Percentiles rank a stretch among this genome's conserved stretches.
phyloP scores from a whole-genome alignment of 2,888 invertebrate species.

The Lasioglossum leucozonium region DNA sequence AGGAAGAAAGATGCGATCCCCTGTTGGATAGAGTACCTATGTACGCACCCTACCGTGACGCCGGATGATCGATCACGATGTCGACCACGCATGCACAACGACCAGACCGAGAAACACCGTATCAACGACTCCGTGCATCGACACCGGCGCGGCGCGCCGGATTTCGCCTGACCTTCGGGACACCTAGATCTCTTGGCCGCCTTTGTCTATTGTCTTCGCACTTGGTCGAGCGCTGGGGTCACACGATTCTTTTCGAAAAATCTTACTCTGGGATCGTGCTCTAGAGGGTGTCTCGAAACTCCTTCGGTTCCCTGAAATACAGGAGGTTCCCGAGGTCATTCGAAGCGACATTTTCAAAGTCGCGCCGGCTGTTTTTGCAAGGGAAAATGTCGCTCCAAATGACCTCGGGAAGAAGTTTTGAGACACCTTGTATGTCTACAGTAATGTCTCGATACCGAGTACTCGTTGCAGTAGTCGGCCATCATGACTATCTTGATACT shows the following conservation, averaged over 20 bases:
- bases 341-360: no score
- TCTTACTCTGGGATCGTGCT: no score
- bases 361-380: no score
- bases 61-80: conserved; percentile 74
- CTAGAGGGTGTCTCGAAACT: no score
- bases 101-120: conserved; percentile 7
- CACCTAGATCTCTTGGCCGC: conserved; percentile 39
- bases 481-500: not conserved
- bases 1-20: conserved; percentile 69
- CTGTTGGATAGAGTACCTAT: conserved; percentile 66
- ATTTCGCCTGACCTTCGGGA: not conserved
- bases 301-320: no score
- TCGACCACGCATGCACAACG: conserved; percentile 59
- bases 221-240: not conserved
- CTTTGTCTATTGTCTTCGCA: conserved; percentile 25
- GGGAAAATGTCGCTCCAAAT: no score
- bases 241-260: not conserved
- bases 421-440: no score
- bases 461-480: not conserved
- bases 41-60: conserved; percentile 73
- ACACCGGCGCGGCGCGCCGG: no score
- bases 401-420: no score
- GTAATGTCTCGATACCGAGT: not conserved
- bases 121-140: conserved; percentile 4
- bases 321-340: no score